Percentiles rank a stretch among this genome's conserved stretches.
phyloP scores from a whole-genome alignment of 2,113 vertebrate species.

The Pachycephala philippinensis region DNA sequence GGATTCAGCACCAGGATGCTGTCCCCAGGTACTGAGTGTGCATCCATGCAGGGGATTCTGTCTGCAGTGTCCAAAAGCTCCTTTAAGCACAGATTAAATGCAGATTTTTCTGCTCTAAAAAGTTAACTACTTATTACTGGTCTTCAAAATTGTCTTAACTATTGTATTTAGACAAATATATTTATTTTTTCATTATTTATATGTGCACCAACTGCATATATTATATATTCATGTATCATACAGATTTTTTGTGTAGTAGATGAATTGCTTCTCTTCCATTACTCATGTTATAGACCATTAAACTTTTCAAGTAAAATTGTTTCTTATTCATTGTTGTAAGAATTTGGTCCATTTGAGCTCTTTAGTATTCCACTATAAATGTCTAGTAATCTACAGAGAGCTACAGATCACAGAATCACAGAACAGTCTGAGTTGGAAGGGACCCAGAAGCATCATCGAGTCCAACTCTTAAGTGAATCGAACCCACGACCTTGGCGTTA shows the following conservation, averaged over 20 bases:
- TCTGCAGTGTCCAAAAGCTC: not conserved
- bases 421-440: not conserved
- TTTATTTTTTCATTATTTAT: not conserved
- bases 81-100: not conserved
- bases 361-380: not conserved
- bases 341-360: not conserved
- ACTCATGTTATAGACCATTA: not conserved
- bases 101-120: not conserved
- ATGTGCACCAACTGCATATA: not conserved
- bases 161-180: not conserved
- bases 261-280: not conserved
- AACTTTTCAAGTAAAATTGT: not conserved
- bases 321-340: not conserved
- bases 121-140: not conserved
- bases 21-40: not conserved
- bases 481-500: rapidly evolving
- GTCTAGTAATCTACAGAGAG: not conserved
- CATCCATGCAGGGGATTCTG: not conserved
- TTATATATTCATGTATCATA: not conserved
- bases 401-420: not conserved
- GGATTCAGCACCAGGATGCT: not conserved
- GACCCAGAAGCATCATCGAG: not conserved
- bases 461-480: not conserved
- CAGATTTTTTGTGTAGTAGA: not conserved
- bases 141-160: not conserved